Percentiles rank a stretch among this genome's conserved stretches.
Evolutionary conservation across 2,113 vertebrate genomes (phyloP).

Genomic region (Anguilla japonica): DNA sequence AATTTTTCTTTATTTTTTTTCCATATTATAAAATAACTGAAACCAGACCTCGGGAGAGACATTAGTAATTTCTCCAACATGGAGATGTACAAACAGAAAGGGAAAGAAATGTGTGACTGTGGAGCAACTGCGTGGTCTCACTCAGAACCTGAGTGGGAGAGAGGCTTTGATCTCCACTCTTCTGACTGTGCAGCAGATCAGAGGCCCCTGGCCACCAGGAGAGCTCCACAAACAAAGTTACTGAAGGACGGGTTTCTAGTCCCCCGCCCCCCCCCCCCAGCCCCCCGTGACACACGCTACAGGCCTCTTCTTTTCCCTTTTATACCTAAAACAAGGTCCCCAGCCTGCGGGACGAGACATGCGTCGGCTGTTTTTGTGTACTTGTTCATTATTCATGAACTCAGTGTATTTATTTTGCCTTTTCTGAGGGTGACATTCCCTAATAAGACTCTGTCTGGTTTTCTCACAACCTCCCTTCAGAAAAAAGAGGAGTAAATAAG

Average conservation of each 20-base stretch:
- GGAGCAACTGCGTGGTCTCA: background rate
- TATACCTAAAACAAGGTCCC: no score
- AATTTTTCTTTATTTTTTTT: no score
- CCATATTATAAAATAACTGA: background rate
- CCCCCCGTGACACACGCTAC: background rate
- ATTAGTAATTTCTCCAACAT: background rate
- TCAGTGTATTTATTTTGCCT: background rate
- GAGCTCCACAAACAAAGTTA: background rate
- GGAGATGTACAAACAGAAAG: background rate
- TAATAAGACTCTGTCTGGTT: background rate
- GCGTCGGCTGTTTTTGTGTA: background rate
- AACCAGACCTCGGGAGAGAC: background rate
- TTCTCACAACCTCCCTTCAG: background rate
- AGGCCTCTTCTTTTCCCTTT: no score
- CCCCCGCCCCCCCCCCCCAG: no score
- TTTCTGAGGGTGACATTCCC: background rate
- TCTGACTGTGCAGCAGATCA: background rate
- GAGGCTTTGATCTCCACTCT: background rate
- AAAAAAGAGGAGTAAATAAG: background rate
- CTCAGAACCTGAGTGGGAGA: background rate
- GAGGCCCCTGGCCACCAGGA: background rate
- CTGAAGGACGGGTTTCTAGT: background rate
- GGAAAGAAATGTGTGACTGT: background rate
- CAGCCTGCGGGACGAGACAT: background rate
- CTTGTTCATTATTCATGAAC: conserved; percentile 8